Conservation (phyloP, 2,888 invertebrate species). For the Crioceris asparagi region DNA sequence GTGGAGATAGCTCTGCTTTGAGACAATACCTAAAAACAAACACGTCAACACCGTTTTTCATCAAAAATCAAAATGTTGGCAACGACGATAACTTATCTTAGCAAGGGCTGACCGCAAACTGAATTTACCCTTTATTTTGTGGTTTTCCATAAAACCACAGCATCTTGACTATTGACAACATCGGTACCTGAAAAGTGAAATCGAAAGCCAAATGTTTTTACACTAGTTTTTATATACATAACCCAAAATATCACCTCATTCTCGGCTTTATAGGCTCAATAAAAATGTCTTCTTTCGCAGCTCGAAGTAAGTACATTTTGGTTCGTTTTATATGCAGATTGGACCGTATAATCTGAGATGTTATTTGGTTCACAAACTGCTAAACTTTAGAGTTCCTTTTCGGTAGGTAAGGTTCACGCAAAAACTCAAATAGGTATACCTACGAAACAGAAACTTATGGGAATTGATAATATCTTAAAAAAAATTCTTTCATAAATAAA, state of each 20-base stretch:
- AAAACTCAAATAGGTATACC: too few species aligned
- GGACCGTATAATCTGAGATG: too few species aligned
- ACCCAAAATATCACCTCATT: slow-evolving; percentile 9
- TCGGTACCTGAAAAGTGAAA: slow-evolving; percentile 33
- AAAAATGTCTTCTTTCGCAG: slow-evolving; percentile 18
- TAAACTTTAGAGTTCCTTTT: too few species aligned
- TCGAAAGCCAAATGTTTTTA: slow-evolving; percentile 20
- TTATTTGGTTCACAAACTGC: too few species aligned
- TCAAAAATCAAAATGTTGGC: slow-evolving; percentile 2
- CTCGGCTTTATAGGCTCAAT: slow-evolving; percentile 19
- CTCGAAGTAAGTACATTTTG: slow-evolving; percentile 15
- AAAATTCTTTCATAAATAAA: too few species aligned
- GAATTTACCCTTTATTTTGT: slow-evolving; percentile 18
- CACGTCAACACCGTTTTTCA: too few species aligned
- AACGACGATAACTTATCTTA: slow-evolving; percentile 4
- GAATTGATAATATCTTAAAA: too few species aligned
- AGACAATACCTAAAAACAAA: too few species aligned
- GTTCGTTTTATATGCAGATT: slow-evolving; percentile 26
- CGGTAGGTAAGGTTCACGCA: too few species aligned
- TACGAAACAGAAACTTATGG: too few species aligned
- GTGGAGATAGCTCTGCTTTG: too few species aligned
- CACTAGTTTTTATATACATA: slow-evolving; percentile 6
- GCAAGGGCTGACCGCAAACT: slow-evolving; percentile 20
- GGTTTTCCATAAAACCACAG: slow-evolving; percentile 29
- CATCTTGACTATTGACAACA: slow-evolving; percentile 11